These are phyloP conservation scores for Melanchra persicariae DNA, from an alignment of 2,888 invertebrate species.

Conservation along the genomic window DNA sequence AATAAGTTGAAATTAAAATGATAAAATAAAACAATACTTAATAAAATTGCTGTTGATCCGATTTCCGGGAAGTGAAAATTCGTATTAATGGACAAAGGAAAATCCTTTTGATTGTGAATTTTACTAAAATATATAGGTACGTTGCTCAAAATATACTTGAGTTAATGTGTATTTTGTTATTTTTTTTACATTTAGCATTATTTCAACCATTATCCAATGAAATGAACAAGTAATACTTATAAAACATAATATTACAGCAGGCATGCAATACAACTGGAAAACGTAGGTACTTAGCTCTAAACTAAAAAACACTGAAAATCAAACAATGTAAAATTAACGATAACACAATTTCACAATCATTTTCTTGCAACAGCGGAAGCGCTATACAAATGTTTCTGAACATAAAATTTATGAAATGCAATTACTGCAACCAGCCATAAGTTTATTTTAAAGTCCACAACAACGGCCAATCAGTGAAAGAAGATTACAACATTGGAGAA, in stretches of 20 bases:
- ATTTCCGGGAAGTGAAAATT: background rate
- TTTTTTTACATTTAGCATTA: no score
- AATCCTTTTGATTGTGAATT: background rate
- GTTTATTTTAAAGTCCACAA: slow-evolving; percentile 43
- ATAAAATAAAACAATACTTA: background rate
- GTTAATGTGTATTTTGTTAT: no score
- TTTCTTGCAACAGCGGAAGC: slow-evolving; percentile 33
- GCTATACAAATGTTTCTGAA: slow-evolving; percentile 32
- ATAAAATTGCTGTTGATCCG: background rate
- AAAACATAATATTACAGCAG: background rate
- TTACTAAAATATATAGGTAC: no score
- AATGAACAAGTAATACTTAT: background rate
- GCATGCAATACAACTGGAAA: background rate
- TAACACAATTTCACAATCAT: slow-evolving; percentile 29
- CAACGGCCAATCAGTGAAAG: slow-evolving; percentile 54
- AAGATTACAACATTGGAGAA: slow-evolving; percentile 41
- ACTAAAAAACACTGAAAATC: slow-evolving; percentile 26
- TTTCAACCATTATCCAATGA: background rate
- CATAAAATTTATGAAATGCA: slow-evolving; percentile 46
- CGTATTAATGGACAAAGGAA: background rate
- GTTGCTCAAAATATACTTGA: no score
- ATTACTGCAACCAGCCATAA: slow-evolving; percentile 45
- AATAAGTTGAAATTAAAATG: slow-evolving; percentile 4
- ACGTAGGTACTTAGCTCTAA: background rate
- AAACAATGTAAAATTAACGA: slow-evolving; percentile 38